These are phyloP conservation scores for Brachyptera putata DNA, from an alignment of 2,888 invertebrate species.

Conservation along the genomic window DNA sequence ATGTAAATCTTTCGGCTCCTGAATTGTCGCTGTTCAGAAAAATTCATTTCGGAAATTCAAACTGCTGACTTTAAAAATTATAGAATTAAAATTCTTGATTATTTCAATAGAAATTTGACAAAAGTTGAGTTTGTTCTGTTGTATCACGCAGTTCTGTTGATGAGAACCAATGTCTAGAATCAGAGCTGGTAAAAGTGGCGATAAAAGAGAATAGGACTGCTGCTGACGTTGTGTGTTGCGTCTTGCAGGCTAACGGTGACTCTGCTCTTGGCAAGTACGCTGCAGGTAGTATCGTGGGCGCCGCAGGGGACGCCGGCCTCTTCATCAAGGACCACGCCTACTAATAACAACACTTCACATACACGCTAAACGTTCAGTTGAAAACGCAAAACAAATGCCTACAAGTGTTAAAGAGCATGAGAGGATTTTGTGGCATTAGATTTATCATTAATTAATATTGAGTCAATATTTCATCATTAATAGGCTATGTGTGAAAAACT, in stretches of 20 bases:
- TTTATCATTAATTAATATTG: conserved; percentile 3
- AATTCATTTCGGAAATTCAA: too few relatives aligned
- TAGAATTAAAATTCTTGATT: too few relatives aligned
- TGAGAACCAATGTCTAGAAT: too few relatives aligned
- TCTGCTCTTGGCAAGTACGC: conserved; percentile 76
- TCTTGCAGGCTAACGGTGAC: conserved; percentile 69
- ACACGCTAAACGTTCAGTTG: too few relatives aligned
- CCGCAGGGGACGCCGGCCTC: conserved; percentile 68
- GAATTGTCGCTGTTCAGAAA: too few relatives aligned
- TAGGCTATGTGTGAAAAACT: conserved; percentile 16
- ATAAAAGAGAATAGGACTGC: too few relatives aligned
- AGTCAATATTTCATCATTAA: conserved; percentile 14
- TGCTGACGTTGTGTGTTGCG: not conserved
- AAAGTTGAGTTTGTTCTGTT: too few relatives aligned
- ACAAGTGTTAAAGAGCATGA: not conserved
- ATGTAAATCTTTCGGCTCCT: too few relatives aligned
- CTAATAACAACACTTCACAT: conserved; percentile 45
- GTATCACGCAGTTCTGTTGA: too few relatives aligned
- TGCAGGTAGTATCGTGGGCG: conserved; percentile 69
- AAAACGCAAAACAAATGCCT: not conserved
- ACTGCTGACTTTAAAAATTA: too few relatives aligned
- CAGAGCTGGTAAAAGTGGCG: too few relatives aligned
- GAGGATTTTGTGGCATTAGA: not conserved
- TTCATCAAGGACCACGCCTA: conserved; percentile 81
- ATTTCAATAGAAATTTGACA: too few relatives aligned